phyloP scores from a whole-genome alignment of 2,888 invertebrate genomes.

The Amorpha juglandis region DNA sequence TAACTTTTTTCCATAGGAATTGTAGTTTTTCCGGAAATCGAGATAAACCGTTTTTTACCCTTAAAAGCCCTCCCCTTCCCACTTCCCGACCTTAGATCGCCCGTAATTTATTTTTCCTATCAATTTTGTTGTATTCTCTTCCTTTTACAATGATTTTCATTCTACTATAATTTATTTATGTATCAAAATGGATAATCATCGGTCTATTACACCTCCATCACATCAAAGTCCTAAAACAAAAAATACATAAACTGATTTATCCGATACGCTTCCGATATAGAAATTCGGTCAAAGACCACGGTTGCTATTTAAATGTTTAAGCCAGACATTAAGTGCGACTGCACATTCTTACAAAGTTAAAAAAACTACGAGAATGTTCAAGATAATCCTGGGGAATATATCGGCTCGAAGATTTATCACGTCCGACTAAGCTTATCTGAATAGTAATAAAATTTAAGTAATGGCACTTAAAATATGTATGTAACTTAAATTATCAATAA shows the following conservation, averaged over 20 bases:
- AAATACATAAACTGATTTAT: slow-evolving; percentile 36
- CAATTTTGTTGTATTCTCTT: too few species aligned
- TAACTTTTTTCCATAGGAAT: too few species aligned
- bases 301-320: slow-evolving; percentile 30
- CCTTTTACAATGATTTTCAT: too few species aligned
- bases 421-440: slow-evolving; percentile 2
- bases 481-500: neutral
- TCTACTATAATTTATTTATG: too few species aligned
- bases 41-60: too few species aligned
- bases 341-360: slow-evolving; percentile 15
- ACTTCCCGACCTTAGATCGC: too few species aligned
- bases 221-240: slow-evolving; percentile 30
- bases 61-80: too few species aligned
- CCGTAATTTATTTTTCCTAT: too few species aligned
- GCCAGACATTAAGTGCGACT: slow-evolving; percentile 23
- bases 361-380: slow-evolving; percentile 10
- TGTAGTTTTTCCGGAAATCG: too few species aligned
- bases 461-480: neutral
- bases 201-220: neutral
- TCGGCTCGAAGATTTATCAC: slow-evolving; percentile 3
- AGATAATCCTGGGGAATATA: slow-evolving; percentile 11
- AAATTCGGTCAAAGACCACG: slow-evolving; percentile 59
- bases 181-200: too few species aligned
- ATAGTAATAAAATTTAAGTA: slow-evolving; percentile 4
- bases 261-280: slow-evolving; percentile 42